A percentile compares a stretch with the other conserved stretches of the same genome.
These are phyloP conservation scores for Homalodisca vitripennis DNA, from an alignment of 1,140 invertebrate genomes.

Conservation along the genomic window DNA sequence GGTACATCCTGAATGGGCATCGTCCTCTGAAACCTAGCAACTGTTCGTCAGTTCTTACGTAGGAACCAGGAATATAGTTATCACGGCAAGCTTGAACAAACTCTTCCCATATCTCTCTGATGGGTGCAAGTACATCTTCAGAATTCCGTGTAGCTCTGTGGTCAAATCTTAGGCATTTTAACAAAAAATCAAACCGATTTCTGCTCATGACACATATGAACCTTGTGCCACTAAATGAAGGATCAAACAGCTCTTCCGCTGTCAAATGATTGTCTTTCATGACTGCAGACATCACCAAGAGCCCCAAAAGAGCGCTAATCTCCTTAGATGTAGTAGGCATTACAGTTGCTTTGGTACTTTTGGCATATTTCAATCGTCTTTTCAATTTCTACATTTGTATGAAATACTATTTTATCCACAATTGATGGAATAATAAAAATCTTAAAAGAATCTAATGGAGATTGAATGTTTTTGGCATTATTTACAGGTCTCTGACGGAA, in stretches of 20 bases:
- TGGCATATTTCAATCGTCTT: slow-evolving; percentile 17
- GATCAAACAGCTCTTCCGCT: slow-evolving; percentile 30
- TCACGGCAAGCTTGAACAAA: slow-evolving; percentile 31
- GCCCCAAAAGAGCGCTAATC: slow-evolving; percentile 27
- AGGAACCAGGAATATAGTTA: slow-evolving; percentile 29
- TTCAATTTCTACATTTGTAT: slow-evolving; percentile 30
- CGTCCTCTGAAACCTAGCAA: slow-evolving; percentile 43
- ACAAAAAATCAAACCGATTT: slow-evolving; percentile 39
- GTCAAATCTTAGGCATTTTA: slow-evolving; percentile 37
- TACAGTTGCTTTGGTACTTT: slow-evolving; percentile 21
- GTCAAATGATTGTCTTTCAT: slow-evolving; percentile 32
- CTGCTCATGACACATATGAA: slow-evolving; percentile 36
- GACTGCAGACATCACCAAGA: slow-evolving; percentile 27
- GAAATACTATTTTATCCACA: slow-evolving; percentile 23
- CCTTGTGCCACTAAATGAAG: slow-evolving; percentile 34
- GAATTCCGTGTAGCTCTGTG: slow-evolving; percentile 36
- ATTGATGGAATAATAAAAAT: slow-evolving; percentile 29
- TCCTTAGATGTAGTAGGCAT: slow-evolving; percentile 25
- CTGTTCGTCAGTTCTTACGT: slow-evolving; percentile 29
- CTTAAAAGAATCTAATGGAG: slow-evolving; percentile 28
- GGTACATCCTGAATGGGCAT: slow-evolving; percentile 49
- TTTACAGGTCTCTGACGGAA: slow-evolving; percentile 17
- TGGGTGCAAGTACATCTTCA: slow-evolving; percentile 35
- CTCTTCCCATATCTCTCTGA: slow-evolving; percentile 36
- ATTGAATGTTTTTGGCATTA: slow-evolving; percentile 28